These are phyloP conservation scores for Brenthis hecate DNA, from an alignment of 2,888 invertebrate species.

Conservation along the genomic window DNA sequence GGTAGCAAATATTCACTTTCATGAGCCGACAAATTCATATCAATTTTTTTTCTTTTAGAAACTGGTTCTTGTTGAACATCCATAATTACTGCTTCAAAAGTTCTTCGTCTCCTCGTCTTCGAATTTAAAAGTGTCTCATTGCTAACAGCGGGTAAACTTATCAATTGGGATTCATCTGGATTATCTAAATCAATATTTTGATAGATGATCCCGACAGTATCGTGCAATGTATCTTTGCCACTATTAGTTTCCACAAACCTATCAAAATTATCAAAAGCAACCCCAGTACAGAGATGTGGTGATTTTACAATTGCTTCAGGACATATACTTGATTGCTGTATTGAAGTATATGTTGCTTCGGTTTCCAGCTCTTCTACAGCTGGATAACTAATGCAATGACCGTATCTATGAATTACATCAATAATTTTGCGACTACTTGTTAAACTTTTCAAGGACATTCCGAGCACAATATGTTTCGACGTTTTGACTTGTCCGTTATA, in stretches of 20 bases:
- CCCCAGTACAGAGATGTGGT: slow-evolving; percentile 37
- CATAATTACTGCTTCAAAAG: no score
- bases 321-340: slow-evolving; percentile 38
- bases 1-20: not conserved
- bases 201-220: slow-evolving; percentile 51
- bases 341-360: slow-evolving; percentile 44
- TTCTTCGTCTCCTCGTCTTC: slow-evolving; percentile 1
- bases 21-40: no score
- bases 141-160: no score
- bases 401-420: slow-evolving; percentile 24
- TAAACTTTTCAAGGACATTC: slow-evolving; percentile 49
- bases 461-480: slow-evolving; percentile 45
- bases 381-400: slow-evolving; percentile 49
- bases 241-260: slow-evolving; percentile 49
- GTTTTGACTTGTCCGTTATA: slow-evolving; percentile 23
- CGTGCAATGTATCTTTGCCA: slow-evolving; percentile 54
- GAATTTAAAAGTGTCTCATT: no score
- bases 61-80: no score
- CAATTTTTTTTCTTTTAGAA: no score
- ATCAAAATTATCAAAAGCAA: slow-evolving; percentile 49
- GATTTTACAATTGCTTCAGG: slow-evolving; percentile 29
- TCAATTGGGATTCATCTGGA: not conserved
- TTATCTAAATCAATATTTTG: slow-evolving; percentile 38
- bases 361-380: slow-evolving; percentile 54
- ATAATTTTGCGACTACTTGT: slow-evolving; percentile 38